Conservation (phyloP, 2,797 vertebrate species). For the Phoeniculus purpureus region DNA sequence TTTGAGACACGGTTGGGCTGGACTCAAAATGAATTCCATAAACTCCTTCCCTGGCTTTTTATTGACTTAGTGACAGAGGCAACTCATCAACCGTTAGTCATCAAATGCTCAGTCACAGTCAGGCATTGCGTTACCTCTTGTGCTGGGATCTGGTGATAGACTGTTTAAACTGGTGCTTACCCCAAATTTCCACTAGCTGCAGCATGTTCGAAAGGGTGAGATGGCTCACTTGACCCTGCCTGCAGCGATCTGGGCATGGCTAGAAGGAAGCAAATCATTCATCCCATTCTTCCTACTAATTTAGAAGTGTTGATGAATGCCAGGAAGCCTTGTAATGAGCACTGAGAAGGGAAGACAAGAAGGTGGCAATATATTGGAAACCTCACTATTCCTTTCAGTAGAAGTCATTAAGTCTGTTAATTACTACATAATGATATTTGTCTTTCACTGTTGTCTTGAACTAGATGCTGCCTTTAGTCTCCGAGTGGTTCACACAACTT, state of each 20-base stretch:
- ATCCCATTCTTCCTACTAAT: slow-evolving; percentile 58
- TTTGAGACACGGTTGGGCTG: background rate
- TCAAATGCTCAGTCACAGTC: slow-evolving; percentile 11
- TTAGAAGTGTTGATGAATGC: slow-evolving; percentile 47
- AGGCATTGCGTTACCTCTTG: background rate
- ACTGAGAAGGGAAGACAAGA: background rate
- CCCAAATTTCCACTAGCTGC: slow-evolving; percentile 15
- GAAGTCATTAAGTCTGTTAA: slow-evolving; percentile 20
- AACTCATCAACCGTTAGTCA: slow-evolving; percentile 6
- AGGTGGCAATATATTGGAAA: background rate
- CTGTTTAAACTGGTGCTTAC: slow-evolving; percentile 36
- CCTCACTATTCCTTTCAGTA: slow-evolving; percentile 12
- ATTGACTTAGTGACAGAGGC: background rate
- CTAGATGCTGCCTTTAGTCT: background rate
- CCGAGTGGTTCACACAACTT: background rate
- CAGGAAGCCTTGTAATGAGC: slow-evolving; percentile 31
- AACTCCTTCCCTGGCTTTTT: slow-evolving; percentile 4
- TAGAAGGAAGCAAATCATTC: slow-evolving; percentile 56
- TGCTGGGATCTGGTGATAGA: slow-evolving; percentile 29
- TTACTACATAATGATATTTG: background rate
- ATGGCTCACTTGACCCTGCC: slow-evolving; percentile 35
- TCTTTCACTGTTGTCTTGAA: background rate
- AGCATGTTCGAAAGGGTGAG: slow-evolving; percentile 24
- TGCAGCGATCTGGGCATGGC: slow-evolving; percentile 17
- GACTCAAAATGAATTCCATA: background rate